A percentile compares a stretch with the other conserved stretches of the same genome.
phyloP scores from a whole-genome alignment of 2,797 vertebrate species.

The Valencia hispanica region DNA sequence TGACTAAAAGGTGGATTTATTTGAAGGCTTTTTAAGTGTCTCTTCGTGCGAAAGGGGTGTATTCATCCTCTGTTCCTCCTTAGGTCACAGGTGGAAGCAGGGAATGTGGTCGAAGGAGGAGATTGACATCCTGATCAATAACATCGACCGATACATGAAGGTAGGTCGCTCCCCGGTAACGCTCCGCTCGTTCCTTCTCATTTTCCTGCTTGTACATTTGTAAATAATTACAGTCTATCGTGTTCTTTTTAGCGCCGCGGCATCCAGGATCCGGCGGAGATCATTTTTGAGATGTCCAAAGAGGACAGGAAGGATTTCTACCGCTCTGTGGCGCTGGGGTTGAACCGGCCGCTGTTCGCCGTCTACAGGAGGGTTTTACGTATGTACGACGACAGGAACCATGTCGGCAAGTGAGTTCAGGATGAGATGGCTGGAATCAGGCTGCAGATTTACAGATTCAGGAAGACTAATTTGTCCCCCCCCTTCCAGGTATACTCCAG shows the following conservation, averaged over 20 bases:
- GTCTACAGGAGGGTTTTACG: constrained; percentile 96
- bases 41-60: too few relatives aligned
- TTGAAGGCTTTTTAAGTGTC: too few relatives aligned
- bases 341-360: constrained; percentile 96
- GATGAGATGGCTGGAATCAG: accelerated
- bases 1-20: too few relatives aligned
- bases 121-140: constrained; percentile 96
- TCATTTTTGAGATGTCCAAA: constrained; percentile 99
- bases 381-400: constrained; percentile 99
- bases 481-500: constrained; percentile 87
- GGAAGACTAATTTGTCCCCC: neutral
- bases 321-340: constrained; percentile 94
- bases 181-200: neutral
- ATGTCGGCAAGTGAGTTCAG: constrained; percentile 94
- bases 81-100: constrained; percentile 99
- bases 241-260: constrained; percentile 86
- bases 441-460: accelerated
- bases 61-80: neutral
- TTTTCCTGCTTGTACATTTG: too few relatives aligned
- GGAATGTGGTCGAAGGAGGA: constrained; percentile 99
- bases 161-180: constrained; percentile 63
- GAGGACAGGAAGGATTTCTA: constrained; percentile 99
- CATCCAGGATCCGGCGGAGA: constrained; percentile 96
- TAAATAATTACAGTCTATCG: neutral
- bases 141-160: constrained; percentile 97